Evolutionary conservation across 92 coral and sea anemone species (phyloP).

Genomic region (Palythoa heliodiscus): DNA sequence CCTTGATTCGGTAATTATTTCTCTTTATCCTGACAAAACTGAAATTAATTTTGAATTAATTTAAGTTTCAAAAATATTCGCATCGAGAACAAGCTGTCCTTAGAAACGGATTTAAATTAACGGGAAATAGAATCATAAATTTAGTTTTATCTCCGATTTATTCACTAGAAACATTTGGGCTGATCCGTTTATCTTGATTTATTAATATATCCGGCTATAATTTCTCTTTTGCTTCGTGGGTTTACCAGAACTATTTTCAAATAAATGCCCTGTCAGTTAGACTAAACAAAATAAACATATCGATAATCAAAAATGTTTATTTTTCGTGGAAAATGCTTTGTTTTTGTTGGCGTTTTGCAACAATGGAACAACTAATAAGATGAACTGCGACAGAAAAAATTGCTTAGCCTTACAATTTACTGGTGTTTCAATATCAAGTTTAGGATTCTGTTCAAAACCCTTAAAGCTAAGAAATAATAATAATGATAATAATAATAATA

Average conservation of each 20-base stretch:
- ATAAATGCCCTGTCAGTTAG: neutral
- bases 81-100: constrained; percentile 6
- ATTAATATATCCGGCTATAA: neutral
- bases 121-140: neutral
- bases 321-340: neutral
- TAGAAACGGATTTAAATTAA: neutral
- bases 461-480: neutral
- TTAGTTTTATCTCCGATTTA: neutral
- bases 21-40: neutral
- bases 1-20: neutral
- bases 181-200: neutral
- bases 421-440: neutral
- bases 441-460: neutral
- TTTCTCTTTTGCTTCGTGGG: neutral
- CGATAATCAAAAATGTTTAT: neutral
- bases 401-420: neutral
- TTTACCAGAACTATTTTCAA: no score
- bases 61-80: neutral
- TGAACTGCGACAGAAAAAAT: neutral
- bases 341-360: neutral
- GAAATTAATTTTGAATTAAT: neutral
- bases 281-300: neutral
- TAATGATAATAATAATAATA: no score
- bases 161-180: no score
- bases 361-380: neutral